Evolutionary conservation across 2,888 invertebrate genomes (phyloP), one percentile per base, ranked within the genome.

Genomic region (Caenorhabditis becei): DNA sequence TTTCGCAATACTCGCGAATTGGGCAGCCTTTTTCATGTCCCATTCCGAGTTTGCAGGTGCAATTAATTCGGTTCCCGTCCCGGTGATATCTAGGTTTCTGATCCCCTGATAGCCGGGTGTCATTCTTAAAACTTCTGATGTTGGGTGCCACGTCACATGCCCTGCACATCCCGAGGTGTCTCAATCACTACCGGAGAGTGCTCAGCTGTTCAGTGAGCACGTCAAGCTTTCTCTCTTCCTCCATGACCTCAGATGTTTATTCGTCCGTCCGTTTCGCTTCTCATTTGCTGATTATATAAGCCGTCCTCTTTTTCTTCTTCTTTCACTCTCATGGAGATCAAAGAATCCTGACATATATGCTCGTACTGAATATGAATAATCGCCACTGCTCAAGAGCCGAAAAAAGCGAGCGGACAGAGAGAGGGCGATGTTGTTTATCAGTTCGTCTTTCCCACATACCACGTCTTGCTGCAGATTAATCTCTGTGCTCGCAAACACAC

Each of bases 401-500:
- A 59, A 59, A 24, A 24, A 41, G 41, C 8, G 20, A 41, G 35
- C 18, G 11, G 18, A 58, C 11, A 16, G 18, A 16, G 44, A 11
- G 24, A 8, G 54, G n/a, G 54, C n/a, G 54, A 41, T 41, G 41
- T 72, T 65, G 58, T 72, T 72, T 72, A 72, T 56, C 71, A 32
- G 32, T 51, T 37, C 35, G 18, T 28, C 18, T 44, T 53, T 71
- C 49, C 44, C 32, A 41, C 41, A 41, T 41, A 41, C 41, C 41
- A 41, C 41, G 41, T 10, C 41, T 37, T 70, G 47, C 35, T 23
- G 20, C 58, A 47, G 63, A 72, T 72, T 72, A 72, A 65, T 65
- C 58, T 58, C 20, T 56, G 53, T 35, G 59, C 59, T 41, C 59
- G 41, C 24, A 54, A 54, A 54, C 54, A 44, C 44, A 35, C 20